These are phyloP conservation scores for Erpobdella octoculata DNA, from an alignment of 2,888 invertebrate genomes.

Conservation along the genomic window DNA sequence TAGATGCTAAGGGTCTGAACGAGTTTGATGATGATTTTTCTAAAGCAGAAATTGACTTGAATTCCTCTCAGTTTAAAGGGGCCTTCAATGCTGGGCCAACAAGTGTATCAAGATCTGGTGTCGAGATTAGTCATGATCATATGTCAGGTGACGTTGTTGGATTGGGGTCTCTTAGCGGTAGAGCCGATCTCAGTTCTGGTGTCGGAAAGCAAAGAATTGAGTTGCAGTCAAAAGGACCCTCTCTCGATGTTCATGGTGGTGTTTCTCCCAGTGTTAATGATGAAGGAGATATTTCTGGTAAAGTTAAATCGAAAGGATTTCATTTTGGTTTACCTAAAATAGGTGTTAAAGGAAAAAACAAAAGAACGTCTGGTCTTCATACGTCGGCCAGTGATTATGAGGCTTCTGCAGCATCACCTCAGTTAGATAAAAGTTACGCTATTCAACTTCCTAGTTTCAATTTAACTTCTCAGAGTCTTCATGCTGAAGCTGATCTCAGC, in stretches of 20 bases:
- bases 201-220: background rate
- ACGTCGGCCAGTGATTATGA: background rate
- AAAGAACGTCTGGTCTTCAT: background rate
- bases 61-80: background rate
- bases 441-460: constrained; percentile 13
- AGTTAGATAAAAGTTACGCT: constrained; percentile 16
- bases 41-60: background rate
- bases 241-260: background rate
- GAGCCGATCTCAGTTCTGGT: background rate
- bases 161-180: background rate
- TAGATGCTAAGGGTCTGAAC: constrained; percentile 6
- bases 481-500: background rate
- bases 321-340: constrained; percentile 25
- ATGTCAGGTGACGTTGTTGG: constrained; percentile 4
- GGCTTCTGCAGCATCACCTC: background rate
- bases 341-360: background rate
- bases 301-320: constrained; percentile 8
- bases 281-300: background rate
- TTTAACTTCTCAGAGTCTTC: background rate
- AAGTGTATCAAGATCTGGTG: background rate
- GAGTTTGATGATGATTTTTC: constrained; percentile 14
- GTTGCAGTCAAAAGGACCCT: constrained; percentile 3
- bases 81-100: background rate
- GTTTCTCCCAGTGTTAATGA: constrained; percentile 2
- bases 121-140: background rate